A percentile compares a stretch with the other conserved stretches of the same genome.
These are phyloP conservation scores for human (Homo sapiens) DNA, from an alignment of 2,113 vertebrate species.

Conservation along the genomic window DNA sequence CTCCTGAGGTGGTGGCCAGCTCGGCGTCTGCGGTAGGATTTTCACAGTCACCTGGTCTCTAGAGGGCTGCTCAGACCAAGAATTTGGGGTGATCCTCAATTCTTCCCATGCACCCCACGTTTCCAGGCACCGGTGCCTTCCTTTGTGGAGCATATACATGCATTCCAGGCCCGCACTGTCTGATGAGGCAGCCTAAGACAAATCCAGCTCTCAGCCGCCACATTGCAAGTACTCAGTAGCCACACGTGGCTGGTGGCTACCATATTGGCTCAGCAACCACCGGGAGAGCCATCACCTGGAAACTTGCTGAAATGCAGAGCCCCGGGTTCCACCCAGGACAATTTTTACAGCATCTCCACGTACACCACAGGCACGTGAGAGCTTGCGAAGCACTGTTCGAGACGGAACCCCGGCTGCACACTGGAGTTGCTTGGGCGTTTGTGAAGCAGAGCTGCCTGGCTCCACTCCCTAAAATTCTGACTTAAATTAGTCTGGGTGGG, in stretches of 20 bases:
- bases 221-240: background rate
- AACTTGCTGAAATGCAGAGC: background rate
- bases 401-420: background rate
- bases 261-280: fast-evolving
- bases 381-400: background rate
- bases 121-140: no score
- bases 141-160: background rate
- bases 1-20: background rate
- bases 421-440: background rate
- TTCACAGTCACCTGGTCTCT: background rate
- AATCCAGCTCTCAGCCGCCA: background rate
- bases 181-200: fast-evolving
- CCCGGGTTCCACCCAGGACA: background rate
- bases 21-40: background rate
- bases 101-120: background rate
- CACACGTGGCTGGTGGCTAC: background rate
- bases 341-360: background rate
- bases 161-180: fast-evolving
- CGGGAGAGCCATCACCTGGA: background rate
- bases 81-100: background rate
- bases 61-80: background rate
- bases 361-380: fast-evolving
- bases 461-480: background rate
- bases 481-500: background rate
- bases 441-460: background rate